Conservation (phyloP, 2,113 vertebrate genomes). For the Shinisaurus crocodilurus region DNA sequence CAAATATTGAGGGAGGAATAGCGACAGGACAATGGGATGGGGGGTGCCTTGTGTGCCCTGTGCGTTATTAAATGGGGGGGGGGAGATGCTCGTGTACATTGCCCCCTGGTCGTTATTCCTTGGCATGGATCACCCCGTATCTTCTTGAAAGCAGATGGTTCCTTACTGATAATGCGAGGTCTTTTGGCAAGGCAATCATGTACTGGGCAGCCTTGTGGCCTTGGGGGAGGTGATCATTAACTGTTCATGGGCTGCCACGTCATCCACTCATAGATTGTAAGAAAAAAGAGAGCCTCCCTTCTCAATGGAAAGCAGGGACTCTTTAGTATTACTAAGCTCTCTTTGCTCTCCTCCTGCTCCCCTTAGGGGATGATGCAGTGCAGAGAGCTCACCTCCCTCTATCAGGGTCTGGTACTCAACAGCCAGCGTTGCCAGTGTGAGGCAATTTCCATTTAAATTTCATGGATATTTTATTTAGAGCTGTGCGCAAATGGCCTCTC, state of each 20-base stretch:
- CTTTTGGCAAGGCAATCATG: rapidly evolving
- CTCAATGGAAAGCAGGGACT: not conserved
- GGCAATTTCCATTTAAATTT: no score
- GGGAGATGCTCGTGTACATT: no score
- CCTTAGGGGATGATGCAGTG: not conserved
- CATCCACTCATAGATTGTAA: not conserved
- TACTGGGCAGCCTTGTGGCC: not conserved
- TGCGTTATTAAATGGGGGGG: no score
- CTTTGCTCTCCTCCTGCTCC: not conserved
- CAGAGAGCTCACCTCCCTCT: not conserved
- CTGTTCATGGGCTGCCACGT: rapidly evolving
- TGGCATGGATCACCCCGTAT: not conserved
- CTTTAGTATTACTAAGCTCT: no score
- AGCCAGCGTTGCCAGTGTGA: not conserved
- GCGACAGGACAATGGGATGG: no score
- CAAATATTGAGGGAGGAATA: no score
- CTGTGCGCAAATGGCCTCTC: no score
- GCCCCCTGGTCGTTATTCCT: rapidly evolving
- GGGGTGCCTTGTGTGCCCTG: no score
- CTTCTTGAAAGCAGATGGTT: not conserved
- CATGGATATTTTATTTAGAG: no score
- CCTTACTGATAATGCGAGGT: not conserved
- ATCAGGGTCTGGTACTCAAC: not conserved
- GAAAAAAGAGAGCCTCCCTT: not conserved
- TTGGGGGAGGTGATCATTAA: not conserved